phyloP scores from a whole-genome alignment of 2,113 vertebrate genomes.

The Aplodontia rufa region DNA sequence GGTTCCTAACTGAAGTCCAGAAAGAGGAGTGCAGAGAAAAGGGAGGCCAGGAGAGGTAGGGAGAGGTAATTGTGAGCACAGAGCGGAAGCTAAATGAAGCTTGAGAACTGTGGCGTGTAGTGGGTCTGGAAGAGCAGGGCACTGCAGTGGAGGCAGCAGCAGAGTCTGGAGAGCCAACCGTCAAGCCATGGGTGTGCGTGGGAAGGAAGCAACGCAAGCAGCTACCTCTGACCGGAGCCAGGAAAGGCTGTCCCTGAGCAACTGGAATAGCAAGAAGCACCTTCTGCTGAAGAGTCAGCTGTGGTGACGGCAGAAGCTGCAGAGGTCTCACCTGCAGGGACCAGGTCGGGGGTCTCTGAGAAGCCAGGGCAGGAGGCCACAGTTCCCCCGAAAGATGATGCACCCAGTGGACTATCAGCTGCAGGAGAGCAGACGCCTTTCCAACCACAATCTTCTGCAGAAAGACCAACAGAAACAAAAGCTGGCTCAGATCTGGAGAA shows the following conservation, averaged over 20 bases:
- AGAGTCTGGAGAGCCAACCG: slow-evolving; percentile 47
- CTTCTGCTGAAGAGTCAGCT: slow-evolving; percentile 47
- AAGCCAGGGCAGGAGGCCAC: slow-evolving; percentile 53
- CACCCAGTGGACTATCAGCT: slow-evolving; percentile 39
- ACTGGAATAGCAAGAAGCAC: slow-evolving; percentile 50
- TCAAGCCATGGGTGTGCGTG: slow-evolving; percentile 56
- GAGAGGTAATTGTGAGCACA: slow-evolving; percentile 62
- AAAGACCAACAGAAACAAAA: slow-evolving; percentile 60
- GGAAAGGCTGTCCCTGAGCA: slow-evolving; percentile 71
- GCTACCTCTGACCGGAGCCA: slow-evolving; percentile 59
- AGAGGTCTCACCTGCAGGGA: slow-evolving; percentile 22
- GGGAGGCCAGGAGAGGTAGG: slow-evolving; percentile 67
- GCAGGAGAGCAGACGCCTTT: slow-evolving; percentile 50
- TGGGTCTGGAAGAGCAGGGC: slow-evolving; percentile 14
- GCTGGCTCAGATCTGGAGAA: slow-evolving; percentile 57
- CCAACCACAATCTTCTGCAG: slow-evolving; percentile 57
- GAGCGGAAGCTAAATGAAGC: slow-evolving; percentile 76
- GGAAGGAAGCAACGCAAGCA: slow-evolving; percentile 74
- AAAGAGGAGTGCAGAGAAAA: slow-evolving; percentile 58
- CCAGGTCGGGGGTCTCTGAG: slow-evolving; percentile 49
- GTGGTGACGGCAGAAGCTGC: slow-evolving; percentile 60
- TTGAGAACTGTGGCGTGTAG: slow-evolving; percentile 55
- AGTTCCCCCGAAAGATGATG: slow-evolving; percentile 41
- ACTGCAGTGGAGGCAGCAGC: slow-evolving; percentile 57
- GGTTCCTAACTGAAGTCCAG: slow-evolving; percentile 54